phyloP scores from a whole-genome alignment of 2,888 invertebrate genomes.

The Steromphala cineraria region DNA sequence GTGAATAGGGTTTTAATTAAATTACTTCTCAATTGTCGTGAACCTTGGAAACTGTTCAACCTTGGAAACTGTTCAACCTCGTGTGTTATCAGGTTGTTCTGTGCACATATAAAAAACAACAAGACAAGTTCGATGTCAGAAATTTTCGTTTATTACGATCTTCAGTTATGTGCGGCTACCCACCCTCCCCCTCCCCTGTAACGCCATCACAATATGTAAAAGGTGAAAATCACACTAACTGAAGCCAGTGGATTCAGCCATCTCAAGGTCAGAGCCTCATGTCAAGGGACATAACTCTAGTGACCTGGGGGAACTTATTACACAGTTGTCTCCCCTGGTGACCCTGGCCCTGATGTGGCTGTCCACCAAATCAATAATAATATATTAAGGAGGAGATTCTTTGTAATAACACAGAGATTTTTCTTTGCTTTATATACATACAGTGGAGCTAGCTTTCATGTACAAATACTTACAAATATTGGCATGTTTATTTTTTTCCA shows the following conservation, averaged over 20 bases:
- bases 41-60: too few relatives aligned
- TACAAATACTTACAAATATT: constrained; percentile 20
- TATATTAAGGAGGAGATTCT: constrained; percentile 15
- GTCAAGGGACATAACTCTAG: constrained; percentile 3
- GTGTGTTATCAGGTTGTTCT: too few relatives aligned
- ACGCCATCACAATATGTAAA: constrained; percentile 17
- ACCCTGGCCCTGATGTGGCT: background rate
- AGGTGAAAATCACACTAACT: constrained; percentile 17
- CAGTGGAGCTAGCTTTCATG: constrained; percentile 3
- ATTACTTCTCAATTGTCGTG: too few relatives aligned
- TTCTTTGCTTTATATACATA: constrained; percentile 14
- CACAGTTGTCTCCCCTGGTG: constrained; percentile 11
- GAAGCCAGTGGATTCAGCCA: constrained; percentile 3
- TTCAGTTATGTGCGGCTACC: constrained; percentile 7
- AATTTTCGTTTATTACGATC: constrained; percentile 20
- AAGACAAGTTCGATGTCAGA: constrained; percentile 21
- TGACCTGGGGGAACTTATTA: constrained; percentile 6
- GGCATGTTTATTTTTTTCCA: constrained; percentile 11
- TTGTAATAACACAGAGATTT: constrained; percentile 15
- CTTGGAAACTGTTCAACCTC: too few relatives aligned
- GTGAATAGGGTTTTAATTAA: too few relatives aligned
- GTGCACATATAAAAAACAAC: background rate
- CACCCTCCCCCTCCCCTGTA: background rate
- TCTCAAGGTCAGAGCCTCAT: background rate
- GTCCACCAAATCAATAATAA: constrained; percentile 8